Base-by-base conservation (phyloP, 1,140 invertebrate genomes). In the Drosophila punjabiensis region DNA sequence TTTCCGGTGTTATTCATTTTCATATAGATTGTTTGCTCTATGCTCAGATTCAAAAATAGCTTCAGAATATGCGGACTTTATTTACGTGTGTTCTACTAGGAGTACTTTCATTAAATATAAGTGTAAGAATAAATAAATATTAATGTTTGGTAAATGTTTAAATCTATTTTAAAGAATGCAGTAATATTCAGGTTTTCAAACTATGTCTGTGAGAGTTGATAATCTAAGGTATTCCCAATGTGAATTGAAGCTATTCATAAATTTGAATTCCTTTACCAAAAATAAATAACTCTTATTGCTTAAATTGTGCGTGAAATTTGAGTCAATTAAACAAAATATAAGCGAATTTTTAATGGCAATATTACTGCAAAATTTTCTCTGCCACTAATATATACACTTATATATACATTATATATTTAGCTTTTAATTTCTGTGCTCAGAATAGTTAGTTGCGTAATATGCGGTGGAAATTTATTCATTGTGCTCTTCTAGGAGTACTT, bases 101-200 rank as follows among this genome's bases (percentile, higher is more conserved):
- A n/a, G n/a, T n/a, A n/a, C n/a, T n/a, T n/a, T n/a, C n/a, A n/a
- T n/a, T n/a, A n/a, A n/a, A n/a, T n/a, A n/a, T n/a, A n/a, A n/a
- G n/a, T n/a, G n/a, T n/a, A n/a, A n/a, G n/a, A n/a, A n/a, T n/a
- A n/a, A n/a, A n/a, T n/a, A n/a, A n/a, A n/a, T n/a, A n/a, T n/a
- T n/a, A n/a, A n/a, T n/a, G n/a, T n/a, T n/a, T n/a, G n/a, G n/a
- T n/a, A n/a, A n/a, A n/a, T n/a, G n/a, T n/a, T n/a, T n/a, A n/a
- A n/a, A n/a, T n/a, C n/a, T n/a, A n/a, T n/a, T n/a, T n/a, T n/a
- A n/a, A n/a, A n/a, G n/a, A n/a, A n/a, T n/a, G n/a, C n/a, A n/a
- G n/a, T n/a, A n/a, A n/a, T n/a, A n/a, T 52, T 52, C 28, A 52
- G 5, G 14, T 52, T 52, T 30, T n/a, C 48, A 5, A 52, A 52